phyloP scores from a whole-genome alignment of 2,113 vertebrate species.

The Coturnix japonica region DNA sequence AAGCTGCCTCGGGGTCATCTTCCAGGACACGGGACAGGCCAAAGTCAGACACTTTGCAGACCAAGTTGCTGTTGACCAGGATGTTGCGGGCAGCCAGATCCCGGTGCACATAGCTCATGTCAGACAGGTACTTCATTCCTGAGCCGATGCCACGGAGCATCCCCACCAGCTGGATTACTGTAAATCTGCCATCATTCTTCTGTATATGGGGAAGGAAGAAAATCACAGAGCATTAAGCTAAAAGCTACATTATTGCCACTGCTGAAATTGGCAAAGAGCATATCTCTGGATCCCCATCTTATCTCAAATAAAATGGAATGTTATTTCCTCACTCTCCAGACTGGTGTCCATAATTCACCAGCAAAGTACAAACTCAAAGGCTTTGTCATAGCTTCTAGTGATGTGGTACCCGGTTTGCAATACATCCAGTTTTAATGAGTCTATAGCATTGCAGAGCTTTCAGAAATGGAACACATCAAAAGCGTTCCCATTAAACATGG shows the following conservation, averaged over 20 bases:
- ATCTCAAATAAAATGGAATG: conserved; percentile 24
- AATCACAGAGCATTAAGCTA: conserved; percentile 43
- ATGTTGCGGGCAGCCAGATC: conserved; percentile 97
- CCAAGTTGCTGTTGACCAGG: conserved; percentile 97
- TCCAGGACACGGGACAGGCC: conserved; percentile 97
- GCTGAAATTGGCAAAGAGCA: background rate
- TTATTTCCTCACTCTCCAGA: conserved; percentile 46
- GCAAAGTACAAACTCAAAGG: background rate
- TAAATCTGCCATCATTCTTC: conserved; percentile 98
- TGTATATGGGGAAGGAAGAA: conserved; percentile 52
- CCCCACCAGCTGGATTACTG: conserved; percentile 96
- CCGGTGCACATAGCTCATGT: conserved; percentile 98
- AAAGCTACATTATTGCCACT: conserved; percentile 34
- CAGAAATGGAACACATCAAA: conserved; percentile 57
- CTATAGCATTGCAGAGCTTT: background rate
- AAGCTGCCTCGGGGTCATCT: conserved; percentile 95
- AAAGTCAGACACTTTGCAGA: conserved; percentile 98
- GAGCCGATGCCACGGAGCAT: conserved; percentile 96
- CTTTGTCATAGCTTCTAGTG: conserved; percentile 51
- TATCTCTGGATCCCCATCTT: background rate
- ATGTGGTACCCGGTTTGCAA: conserved; percentile 36
- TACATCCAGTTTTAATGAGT: conserved; percentile 64
- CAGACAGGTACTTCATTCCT: conserved; percentile 97
- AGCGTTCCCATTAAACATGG: conserved; percentile 23
- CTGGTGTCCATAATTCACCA: conserved; percentile 62